phyloP scores from a whole-genome alignment of 1,140 invertebrate genomes.

The Marisa cornuarietis region DNA sequence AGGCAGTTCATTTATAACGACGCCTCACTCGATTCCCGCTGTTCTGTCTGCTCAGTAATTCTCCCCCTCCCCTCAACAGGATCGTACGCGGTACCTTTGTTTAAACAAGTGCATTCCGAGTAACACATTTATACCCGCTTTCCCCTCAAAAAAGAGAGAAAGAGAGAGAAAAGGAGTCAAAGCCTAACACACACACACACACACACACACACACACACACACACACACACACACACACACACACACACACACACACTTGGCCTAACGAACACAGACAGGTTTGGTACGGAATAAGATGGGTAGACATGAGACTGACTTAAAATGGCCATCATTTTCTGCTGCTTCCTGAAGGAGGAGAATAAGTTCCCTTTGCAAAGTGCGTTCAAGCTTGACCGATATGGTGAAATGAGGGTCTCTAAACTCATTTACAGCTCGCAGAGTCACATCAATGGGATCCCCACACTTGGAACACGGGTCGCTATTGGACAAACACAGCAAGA shows the following conservation, averaged over 20 bases:
- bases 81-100: too few relatives aligned
- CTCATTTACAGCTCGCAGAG: slow-evolving; percentile 1
- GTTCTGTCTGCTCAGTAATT: too few relatives aligned
- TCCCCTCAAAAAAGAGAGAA: too few relatives aligned
- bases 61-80: too few relatives aligned
- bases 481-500: too few relatives aligned
- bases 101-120: too few relatives aligned
- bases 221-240: not conserved
- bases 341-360: slow-evolving; percentile 16
- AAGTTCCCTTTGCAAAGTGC: slow-evolving; percentile 11
- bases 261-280: not conserved
- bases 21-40: too few relatives aligned
- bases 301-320: not conserved
- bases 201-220: not conserved
- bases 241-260: not conserved
- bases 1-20: too few relatives aligned
- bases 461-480: slow-evolving; percentile 14
- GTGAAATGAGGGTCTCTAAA: not conserved
- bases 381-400: not conserved
- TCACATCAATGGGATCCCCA: slow-evolving; percentile 11
- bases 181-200: not conserved
- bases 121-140: too few relatives aligned
- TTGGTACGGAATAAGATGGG: not conserved
- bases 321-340: slow-evolving; percentile 13
- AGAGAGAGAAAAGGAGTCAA: not conserved